Evolutionary conservation across 23 tunicate genomes (phyloP).

Genomic region (Halocynthia aurantium): DNA sequence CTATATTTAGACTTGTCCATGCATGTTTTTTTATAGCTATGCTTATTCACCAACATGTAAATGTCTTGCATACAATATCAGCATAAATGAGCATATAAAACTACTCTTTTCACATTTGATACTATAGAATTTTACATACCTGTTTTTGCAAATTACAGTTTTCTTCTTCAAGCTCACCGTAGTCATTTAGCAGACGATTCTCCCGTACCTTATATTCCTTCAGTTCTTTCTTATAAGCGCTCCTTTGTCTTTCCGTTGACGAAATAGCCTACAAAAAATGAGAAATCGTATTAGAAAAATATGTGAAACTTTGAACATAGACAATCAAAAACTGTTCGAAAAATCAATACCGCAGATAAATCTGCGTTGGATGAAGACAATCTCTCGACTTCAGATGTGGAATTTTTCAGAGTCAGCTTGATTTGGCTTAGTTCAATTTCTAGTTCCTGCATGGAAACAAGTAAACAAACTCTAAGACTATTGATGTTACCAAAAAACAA

Average conservation of each 20-base stretch:
- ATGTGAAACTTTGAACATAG: background rate
- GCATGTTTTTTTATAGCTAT: conserved; percentile 1
- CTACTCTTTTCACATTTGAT: too few species aligned
- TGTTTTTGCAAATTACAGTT: conserved; percentile 89
- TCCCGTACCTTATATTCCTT: conserved; percentile 64
- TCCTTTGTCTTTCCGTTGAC: conserved; percentile 46
- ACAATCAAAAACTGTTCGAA: background rate
- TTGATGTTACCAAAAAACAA: background rate
- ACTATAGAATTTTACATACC: conserved; percentile 14
- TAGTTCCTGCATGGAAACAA: conserved; percentile 27
- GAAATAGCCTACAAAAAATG: conserved; percentile 30
- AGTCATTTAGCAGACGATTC: conserved; percentile 44
- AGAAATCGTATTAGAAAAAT: background rate
- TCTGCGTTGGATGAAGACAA: conserved; percentile 21
- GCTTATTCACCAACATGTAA: background rate
- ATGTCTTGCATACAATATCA: background rate
- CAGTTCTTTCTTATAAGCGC: conserved; percentile 37
- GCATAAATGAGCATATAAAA: background rate
- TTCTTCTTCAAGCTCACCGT: conserved; percentile 93
- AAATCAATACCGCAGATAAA: background rate
- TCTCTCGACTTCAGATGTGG: conserved; percentile 54
- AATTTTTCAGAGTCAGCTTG: conserved; percentile 50
- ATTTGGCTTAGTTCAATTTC: conserved; percentile 57
- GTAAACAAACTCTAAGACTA: background rate
- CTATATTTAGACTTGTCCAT: too few species aligned